Percentiles rank a stretch among this genome's conserved stretches.
These are phyloP conservation scores for Abrostola tripartita DNA, from an alignment of 2,888 invertebrate species.

Conservation along the genomic window DNA sequence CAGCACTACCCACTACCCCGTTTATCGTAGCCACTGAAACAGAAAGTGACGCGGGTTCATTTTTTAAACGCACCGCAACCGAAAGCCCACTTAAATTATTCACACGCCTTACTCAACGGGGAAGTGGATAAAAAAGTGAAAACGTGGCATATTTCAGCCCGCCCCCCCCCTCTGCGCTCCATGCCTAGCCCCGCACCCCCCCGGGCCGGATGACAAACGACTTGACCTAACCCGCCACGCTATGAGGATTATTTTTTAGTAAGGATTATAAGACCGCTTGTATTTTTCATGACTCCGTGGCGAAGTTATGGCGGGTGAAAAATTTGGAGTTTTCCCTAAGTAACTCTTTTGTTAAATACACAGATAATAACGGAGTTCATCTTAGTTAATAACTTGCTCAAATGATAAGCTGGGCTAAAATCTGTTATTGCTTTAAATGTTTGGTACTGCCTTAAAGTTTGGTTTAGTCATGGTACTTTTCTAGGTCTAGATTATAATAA, in stretches of 20 bases:
- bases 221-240: constrained; percentile 60
- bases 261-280: constrained; percentile 51
- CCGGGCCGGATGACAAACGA: constrained; percentile 64
- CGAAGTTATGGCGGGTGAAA: constrained; percentile 43
- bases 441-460: too few species aligned
- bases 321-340: constrained; percentile 18
- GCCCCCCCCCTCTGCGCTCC: constrained; percentile 10
- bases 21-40: constrained; percentile 49
- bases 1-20: constrained; percentile 25
- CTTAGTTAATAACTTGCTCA: constrained; percentile 13
- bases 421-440: constrained; percentile 2
- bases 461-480: too few species aligned
- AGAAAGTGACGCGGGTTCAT: constrained; percentile 59
- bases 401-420: not conserved
- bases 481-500: too few species aligned
- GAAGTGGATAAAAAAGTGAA: constrained; percentile 71
- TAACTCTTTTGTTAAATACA: constrained; percentile 35
- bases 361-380: constrained; percentile 19
- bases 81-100: constrained; percentile 74
- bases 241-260: constrained; percentile 57
- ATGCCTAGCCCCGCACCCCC: constrained; percentile 11
- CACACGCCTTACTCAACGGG: constrained; percentile 68
- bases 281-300: constrained; percentile 51
- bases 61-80: constrained; percentile 68
- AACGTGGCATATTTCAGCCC: constrained; percentile 66